Percentiles rank a stretch among this genome's conserved stretches.
phyloP scores from a whole-genome alignment of 2,888 invertebrate genomes.

The Anagyrus pseudococci region DNA sequence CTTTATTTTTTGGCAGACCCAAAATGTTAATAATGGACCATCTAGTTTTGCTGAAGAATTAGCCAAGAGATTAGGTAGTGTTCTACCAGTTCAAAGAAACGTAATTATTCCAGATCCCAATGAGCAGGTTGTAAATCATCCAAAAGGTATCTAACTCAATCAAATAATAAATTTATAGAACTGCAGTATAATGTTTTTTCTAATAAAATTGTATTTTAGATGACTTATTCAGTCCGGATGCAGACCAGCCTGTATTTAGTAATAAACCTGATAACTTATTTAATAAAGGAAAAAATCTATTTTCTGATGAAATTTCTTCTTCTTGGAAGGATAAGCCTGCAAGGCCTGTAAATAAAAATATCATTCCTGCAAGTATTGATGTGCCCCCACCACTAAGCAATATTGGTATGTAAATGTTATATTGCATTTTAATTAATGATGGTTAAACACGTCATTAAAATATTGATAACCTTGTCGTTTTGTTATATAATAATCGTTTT shows the following conservation, averaged over 20 bases:
- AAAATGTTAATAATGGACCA: conserved; percentile 43
- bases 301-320: conserved; percentile 49
- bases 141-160: conserved; percentile 47
- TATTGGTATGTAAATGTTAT: conserved; percentile 47
- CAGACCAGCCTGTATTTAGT: conserved; percentile 47
- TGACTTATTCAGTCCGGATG: conserved; percentile 51
- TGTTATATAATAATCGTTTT: background rate
- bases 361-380: conserved; percentile 57
- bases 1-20: conserved; percentile 35
- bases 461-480: background rate
- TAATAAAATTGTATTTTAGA: conserved; percentile 43
- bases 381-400: conserved; percentile 57
- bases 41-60: conserved; percentile 70
- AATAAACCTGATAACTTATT: conserved; percentile 49
- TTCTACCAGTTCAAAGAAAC: conserved; percentile 63
- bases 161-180: background rate
- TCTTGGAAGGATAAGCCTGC: conserved; percentile 47
- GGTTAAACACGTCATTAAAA: background rate
- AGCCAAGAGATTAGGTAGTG: conserved; percentile 67
- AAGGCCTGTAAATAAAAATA: conserved; percentile 49
- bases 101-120: conserved; percentile 50
- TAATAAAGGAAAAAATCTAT: conserved; percentile 45
- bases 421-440: background rate
- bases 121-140: conserved; percentile 50
- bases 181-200: background rate